Base-by-base conservation (phyloP, 2,113 vertebrate species). In the Mastomys coucha region DNA sequence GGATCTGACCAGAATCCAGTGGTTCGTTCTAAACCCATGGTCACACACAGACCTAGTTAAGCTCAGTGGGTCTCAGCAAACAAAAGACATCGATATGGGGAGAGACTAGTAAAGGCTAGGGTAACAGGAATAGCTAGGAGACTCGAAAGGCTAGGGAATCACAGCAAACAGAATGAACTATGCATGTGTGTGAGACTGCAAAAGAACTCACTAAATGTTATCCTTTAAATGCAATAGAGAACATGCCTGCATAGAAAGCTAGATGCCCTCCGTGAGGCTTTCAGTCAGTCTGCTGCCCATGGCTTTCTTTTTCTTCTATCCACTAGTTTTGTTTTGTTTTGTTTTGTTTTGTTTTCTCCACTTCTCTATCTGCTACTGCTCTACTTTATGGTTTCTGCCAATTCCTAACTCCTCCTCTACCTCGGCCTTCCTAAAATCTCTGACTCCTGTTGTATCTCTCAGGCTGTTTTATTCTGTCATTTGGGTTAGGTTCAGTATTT, bases 281-380 rank as follows among this genome's bases (percentile, higher is more conserved):
- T 0, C 24, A 12, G 45, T 0, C 16, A 7, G 7, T 7, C 3
- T 22, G 0, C 13, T 11, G 14, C 1, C 49, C 60, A 42, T 3
- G 51, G 1, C 22, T 60, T 60, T 51, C 26, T 67, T 49, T 11
- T 10, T 3, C 28, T 33, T 33, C 11, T 63, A 22, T 42, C 16
- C 20, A 53, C 13, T 75, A 19, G 2, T 6, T 42, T 5, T 77
- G 67, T 6, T 69, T 69, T 69, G 67, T 10, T 65, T 65, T 28
- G 65, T 24, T 22, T 69, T 63, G 60, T 22, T 39, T 39, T 81
- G 65, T 36, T 33, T 36, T 70, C 26, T 60, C 22, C 7, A 60
- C 56, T 63, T 70, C 26, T 58, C 51, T 31, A 2, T 24, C 31
- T 72, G 13, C 72, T 65, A 58, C 33, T 82, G 7, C 26, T 72